These are phyloP conservation scores for Myotis lucifugus DNA, from an alignment of 2,113 vertebrate species.

Conservation along the genomic window DNA sequence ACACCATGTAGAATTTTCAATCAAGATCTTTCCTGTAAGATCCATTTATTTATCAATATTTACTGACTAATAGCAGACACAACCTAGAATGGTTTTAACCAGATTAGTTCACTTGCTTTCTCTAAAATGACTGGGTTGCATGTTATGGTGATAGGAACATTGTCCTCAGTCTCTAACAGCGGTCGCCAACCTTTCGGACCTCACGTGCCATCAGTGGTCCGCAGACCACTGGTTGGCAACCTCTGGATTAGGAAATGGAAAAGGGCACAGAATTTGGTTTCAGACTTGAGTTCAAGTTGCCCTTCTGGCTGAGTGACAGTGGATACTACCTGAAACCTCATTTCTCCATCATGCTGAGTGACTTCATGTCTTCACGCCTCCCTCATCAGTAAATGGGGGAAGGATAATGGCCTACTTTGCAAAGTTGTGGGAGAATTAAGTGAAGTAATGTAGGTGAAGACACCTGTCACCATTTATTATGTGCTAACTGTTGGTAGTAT, in stretches of 20 bases:
- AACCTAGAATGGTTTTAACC: slow-evolving; percentile 25
- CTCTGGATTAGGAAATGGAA: slow-evolving; percentile 2
- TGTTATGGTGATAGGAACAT: slow-evolving; percentile 6
- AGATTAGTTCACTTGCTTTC: slow-evolving; percentile 26
- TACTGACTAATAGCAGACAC: slow-evolving; percentile 9
- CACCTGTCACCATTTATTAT: not conserved
- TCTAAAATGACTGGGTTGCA: not conserved
- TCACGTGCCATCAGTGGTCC: too few species aligned
- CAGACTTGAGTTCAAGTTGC: not conserved
- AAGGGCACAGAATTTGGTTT: slow-evolving; percentile 49
- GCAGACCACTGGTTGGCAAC: too few species aligned
- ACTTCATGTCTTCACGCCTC: not conserved
- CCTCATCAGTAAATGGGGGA: not conserved
- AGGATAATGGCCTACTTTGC: not conserved
- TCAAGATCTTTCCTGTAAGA: slow-evolving; percentile 1
- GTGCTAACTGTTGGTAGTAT: not conserved
- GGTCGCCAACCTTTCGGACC: too few species aligned
- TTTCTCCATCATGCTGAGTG: not conserved
- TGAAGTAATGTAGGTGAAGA: not conserved
- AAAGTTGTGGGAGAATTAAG: slow-evolving; percentile 17
- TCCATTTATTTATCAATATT: slow-evolving; percentile 40
- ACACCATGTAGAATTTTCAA: slow-evolving; percentile 10
- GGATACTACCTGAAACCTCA: not conserved
- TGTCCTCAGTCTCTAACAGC: not conserved
- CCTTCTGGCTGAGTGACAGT: not conserved